Base-by-base conservation (phyloP, 2,113 vertebrate genomes). In the Pica pica region DNA sequence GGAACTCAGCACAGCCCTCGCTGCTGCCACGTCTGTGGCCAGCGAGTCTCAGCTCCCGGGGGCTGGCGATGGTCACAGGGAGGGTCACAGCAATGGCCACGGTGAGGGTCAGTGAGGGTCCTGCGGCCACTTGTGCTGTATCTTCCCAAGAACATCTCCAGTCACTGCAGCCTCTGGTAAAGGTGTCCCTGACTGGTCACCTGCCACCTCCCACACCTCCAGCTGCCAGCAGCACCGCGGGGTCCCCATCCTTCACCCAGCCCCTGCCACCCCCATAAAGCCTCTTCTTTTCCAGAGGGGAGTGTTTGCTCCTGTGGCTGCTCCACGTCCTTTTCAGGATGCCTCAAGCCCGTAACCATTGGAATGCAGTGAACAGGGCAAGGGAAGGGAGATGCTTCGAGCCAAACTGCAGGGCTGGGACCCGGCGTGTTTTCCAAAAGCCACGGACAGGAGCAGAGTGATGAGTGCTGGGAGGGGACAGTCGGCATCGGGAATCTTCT, bases 331-430 rank as follows among this genome's bases (percentile, higher is more conserved):
- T 41, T 16, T 13, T 9, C 17, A 16, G 68, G 30, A 6, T 13
- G 28, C 13, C 76, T 46, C 47, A 3, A 71, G 53, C 10, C 10
- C 52, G 14, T 2, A 49, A 11, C 3, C 10, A 2, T 0, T 2
- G 2, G 9, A 33, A 18, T 1, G 4, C 9, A 10, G n/a, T 1
- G 1, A 4, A 10, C 42, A 2, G 17, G 27, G 41, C 2, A 10
- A 11, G 42, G 33, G 26, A 15, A n/a, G 46, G 53, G n/a, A 35
- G 60, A 5, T 1, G 44, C 74, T 10, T 12, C 20, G 9, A 47
- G 82, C 41, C 20, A 2, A 30, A 6, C 13, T 2, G 90, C 87
- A 13, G 35, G 21, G 31, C 39, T 11, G 63, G 55, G n/a, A 3
- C 73, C 70, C 6, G 24, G 7, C 0, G 0, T 9, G 39, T 8